Percentiles rank a stretch among this genome's conserved stretches.
Evolutionary conservation across 2,888 invertebrate species (phyloP).

Genomic region (Tortricodes alternella): DNA sequence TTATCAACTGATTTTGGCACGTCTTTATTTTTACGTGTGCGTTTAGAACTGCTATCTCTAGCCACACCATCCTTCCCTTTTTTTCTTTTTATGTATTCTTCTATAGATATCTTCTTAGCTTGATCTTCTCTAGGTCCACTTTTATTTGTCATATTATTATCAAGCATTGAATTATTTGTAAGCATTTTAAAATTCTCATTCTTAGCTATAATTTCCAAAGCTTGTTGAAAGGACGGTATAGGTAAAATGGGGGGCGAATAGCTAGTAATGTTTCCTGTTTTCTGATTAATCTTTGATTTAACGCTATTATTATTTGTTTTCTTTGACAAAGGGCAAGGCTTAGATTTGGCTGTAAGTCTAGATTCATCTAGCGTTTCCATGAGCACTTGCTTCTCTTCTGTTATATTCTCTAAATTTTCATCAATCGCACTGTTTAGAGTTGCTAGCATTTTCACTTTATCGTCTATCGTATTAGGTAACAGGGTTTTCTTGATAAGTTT

Average conservation of each 20-base stretch:
- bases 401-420: neutral
- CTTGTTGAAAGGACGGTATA: constrained; percentile 53
- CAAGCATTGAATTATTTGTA: neutral
- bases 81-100: constrained; percentile 52
- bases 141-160: neutral
- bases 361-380: neutral
- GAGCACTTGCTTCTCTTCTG: neutral
- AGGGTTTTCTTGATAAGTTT: constrained; percentile 15
- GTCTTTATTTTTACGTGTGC: neutral
- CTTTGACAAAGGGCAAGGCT: constrained; percentile 19
- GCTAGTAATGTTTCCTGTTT: constrained; percentile 20
- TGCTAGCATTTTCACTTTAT: constrained; percentile 16
- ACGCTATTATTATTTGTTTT: neutral
- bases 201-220: constrained; percentile 34
- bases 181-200: neutral
- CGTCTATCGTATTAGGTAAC: neutral
- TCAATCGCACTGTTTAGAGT: constrained; percentile 12
- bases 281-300: neutral
- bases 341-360: neutral
- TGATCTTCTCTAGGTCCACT: constrained; percentile 17
- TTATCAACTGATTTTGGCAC: constrained; percentile 24
- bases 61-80: constrained; percentile 3
- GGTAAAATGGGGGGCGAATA: constrained; percentile 65
- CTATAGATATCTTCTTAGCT: constrained; percentile 51
- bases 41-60: constrained; percentile 1